Percentiles rank a stretch among this genome's conserved stretches.
These are phyloP conservation scores for Dinocampus coccinellae DNA, from an alignment of 2,888 invertebrate species.

Conservation along the genomic window DNA sequence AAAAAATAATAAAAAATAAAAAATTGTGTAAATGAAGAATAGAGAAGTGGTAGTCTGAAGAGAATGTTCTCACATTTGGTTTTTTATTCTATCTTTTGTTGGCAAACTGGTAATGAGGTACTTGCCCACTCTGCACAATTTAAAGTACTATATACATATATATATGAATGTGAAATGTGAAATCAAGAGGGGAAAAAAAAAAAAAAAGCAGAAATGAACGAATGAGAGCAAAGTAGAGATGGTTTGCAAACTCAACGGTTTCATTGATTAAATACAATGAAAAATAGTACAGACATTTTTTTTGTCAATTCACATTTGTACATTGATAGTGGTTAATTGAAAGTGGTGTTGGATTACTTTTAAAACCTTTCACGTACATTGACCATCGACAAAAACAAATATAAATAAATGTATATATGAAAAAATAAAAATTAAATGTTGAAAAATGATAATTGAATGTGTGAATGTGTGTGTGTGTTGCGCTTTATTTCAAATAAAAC, in stretches of 20 bases:
- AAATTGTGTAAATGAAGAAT: conserved; percentile 3
- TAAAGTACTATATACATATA: conserved; percentile 19
- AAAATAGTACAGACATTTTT: neutral
- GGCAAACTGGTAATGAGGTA: conserved; percentile 50
- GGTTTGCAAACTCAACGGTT: neutral
- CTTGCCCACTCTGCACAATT: conserved; percentile 56
- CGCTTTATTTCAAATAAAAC: no score
- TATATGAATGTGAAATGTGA: neutral
- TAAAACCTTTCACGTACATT: neutral
- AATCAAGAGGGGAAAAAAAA: neutral
- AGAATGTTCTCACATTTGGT: conserved; percentile 33
- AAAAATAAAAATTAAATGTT: neutral
- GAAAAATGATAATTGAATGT: no score
- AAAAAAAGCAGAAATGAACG: neutral
- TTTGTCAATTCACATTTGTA: neutral
- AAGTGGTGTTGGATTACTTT: neutral
- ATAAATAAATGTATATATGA: neutral
- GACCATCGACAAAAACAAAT: neutral
- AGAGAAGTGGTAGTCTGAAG: conserved; percentile 2
- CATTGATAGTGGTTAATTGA: conserved; percentile 14
- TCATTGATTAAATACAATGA: neutral
- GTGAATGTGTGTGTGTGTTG: no score
- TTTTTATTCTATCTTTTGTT: conserved; percentile 42
- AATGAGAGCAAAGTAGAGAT: neutral
- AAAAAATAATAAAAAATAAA: neutral